These are phyloP conservation scores for Hyla sarda DNA, from an alignment of 2,113 vertebrate genomes.

Conservation along the genomic window DNA sequence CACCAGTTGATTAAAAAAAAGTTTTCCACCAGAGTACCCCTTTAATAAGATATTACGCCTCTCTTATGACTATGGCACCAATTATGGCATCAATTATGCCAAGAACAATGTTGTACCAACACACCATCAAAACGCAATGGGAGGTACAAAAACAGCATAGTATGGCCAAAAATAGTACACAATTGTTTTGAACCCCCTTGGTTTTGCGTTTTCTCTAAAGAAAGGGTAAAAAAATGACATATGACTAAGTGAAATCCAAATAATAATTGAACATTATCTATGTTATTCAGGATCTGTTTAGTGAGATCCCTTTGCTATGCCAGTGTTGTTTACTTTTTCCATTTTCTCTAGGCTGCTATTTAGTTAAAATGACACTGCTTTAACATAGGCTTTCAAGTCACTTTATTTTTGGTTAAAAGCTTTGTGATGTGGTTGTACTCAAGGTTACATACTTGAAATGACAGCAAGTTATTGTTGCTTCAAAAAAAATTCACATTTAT, in stretches of 20 bases:
- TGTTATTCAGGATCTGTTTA: not conserved
- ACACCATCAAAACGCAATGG: too few relatives aligned
- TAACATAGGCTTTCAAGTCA: slow-evolving; percentile 41
- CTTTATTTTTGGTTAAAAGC: slow-evolving; percentile 52
- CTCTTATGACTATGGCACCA: too few relatives aligned
- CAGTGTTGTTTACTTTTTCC: not conserved
- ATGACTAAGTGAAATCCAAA: not conserved
- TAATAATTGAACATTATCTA: not conserved
- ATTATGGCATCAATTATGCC: too few relatives aligned
- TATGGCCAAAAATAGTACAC: too few relatives aligned
- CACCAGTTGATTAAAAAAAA: too few relatives aligned
- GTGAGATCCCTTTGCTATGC: not conserved
- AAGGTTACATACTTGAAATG: slow-evolving; percentile 52
- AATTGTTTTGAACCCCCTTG: not conserved
- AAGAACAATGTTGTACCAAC: too few relatives aligned
- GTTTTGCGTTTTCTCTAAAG: not conserved
- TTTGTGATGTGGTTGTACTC: slow-evolving; percentile 36
- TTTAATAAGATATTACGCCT: too few relatives aligned
- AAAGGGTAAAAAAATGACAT: not conserved
- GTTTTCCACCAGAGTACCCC: too few relatives aligned
- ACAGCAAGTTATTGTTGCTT: slow-evolving; percentile 48
- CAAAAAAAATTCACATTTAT: slow-evolving; percentile 43
- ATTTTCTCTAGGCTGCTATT: slow-evolving; percentile 35
- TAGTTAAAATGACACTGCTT: slow-evolving; percentile 50
- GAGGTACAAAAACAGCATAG: too few relatives aligned